Percentiles rank a stretch among this genome's conserved stretches.
phyloP scores from a whole-genome alignment of 2,888 invertebrate species.

The Lepidocyrtinus sp. region DNA sequence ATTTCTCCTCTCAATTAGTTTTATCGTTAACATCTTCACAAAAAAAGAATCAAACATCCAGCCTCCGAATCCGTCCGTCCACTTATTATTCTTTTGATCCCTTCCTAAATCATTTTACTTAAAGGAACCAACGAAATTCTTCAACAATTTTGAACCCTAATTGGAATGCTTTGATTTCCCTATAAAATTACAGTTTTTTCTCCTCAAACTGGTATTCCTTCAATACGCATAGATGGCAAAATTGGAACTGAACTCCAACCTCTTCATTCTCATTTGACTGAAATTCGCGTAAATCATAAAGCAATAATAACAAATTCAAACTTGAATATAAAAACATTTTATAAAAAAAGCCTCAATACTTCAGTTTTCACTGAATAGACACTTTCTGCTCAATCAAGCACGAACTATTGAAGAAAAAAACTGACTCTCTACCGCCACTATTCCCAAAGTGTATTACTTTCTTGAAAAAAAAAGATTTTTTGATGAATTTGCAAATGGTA shows the following conservation, averaged over 20 bases:
- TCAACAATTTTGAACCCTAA: background rate
- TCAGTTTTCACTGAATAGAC: background rate
- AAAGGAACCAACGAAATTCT: background rate
- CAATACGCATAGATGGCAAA: too few relatives aligned
- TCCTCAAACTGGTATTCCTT: too few relatives aligned
- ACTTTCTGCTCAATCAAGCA: constrained; percentile 1
- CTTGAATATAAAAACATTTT: too few relatives aligned
- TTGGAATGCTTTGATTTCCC: too few relatives aligned
- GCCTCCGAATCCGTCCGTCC: constrained; percentile 61
- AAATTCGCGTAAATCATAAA: background rate
- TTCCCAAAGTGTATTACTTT: too few relatives aligned
- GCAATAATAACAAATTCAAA: background rate
- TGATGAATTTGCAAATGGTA: too few relatives aligned
- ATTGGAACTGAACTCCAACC: too few relatives aligned
- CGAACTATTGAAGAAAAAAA: too few relatives aligned
- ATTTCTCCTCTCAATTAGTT: background rate
- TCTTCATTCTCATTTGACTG: background rate
- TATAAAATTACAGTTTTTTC: too few relatives aligned
- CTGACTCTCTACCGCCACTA: too few relatives aligned
- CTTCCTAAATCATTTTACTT: constrained; percentile 1
- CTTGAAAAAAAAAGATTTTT: too few relatives aligned
- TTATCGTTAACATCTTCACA: constrained; percentile 3
- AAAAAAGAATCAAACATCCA: constrained; percentile 37
- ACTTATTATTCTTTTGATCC: background rate
- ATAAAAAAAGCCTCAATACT: background rate